Conservation (phyloP, 2,113 vertebrate species). For the Python bivittatus region DNA sequence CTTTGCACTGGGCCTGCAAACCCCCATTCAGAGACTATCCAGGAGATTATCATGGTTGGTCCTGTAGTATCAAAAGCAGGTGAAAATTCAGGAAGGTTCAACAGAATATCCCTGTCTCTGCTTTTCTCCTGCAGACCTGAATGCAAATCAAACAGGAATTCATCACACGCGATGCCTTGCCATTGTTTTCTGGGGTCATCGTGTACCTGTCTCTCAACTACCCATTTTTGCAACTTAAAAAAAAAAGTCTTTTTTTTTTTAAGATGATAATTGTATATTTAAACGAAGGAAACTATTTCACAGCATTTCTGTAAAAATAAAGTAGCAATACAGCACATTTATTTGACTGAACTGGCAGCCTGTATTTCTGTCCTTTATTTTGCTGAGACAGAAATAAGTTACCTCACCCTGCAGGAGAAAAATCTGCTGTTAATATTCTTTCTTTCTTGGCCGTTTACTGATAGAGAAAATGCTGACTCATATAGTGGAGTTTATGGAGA, state of each 20-base stretch:
- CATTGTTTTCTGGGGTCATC: neutral
- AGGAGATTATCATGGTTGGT: no score
- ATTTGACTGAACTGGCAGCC: neutral
- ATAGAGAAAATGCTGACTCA: slow-evolving; percentile 3
- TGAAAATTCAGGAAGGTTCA: neutral
- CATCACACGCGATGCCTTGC: neutral
- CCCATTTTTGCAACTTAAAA: neutral
- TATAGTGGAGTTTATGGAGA: neutral
- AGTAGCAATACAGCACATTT: neutral
- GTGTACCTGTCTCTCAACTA: neutral
- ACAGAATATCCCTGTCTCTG: neutral
- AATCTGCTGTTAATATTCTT: neutral
- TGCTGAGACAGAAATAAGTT: neutral
- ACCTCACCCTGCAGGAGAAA: neutral
- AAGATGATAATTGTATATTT: neutral
- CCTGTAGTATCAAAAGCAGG: neutral
- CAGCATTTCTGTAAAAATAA: neutral
- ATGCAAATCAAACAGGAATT: neutral
- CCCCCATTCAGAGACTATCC: no score
- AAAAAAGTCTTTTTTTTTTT: neutral
- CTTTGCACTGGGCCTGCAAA: no score
- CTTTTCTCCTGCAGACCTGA: neutral
- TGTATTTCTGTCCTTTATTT: neutral
- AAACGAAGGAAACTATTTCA: neutral
- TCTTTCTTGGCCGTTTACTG: neutral